These are phyloP conservation scores for Caenorhabditis japonica DNA, from an alignment of 2,888 invertebrate species.

Conservation along the genomic window DNA sequence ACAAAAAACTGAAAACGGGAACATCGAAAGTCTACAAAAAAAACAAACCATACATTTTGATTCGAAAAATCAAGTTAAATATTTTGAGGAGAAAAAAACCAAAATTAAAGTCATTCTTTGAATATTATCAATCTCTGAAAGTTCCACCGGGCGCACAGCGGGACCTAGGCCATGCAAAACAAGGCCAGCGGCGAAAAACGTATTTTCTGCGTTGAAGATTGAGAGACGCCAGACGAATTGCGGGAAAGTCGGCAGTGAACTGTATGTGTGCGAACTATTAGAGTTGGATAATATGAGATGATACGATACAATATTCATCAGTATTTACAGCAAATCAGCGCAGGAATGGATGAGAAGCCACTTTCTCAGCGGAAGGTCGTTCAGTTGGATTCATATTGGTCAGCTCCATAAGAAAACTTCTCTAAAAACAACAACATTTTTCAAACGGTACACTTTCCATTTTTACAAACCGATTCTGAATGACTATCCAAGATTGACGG, in stretches of 20 bases:
- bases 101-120: constrained; percentile 15
- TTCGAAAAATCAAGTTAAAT: no score
- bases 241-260: no score
- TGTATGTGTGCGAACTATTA: no score
- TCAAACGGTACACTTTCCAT: background rate
- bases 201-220: no score
- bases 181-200: no score
- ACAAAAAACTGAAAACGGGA: constrained; percentile 9
- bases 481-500: constrained; percentile 44
- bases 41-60: no score
- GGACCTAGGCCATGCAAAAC: no score
- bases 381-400: constrained; percentile 51
- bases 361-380: constrained; percentile 53
- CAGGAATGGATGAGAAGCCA: constrained; percentile 35
- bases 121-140: no score
- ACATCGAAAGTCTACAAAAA: constrained; percentile 1
- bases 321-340: constrained; percentile 33
- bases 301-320: no score
- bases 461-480: constrained; percentile 26
- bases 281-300: no score
- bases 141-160: no score
- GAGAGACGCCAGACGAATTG: no score
- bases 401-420: constrained; percentile 56
- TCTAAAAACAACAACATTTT: constrained; percentile 38
- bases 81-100: constrained; percentile 3